These are phyloP conservation scores for Tyrannus savana DNA, from an alignment of 2,113 vertebrate genomes.

Conservation along the genomic window DNA sequence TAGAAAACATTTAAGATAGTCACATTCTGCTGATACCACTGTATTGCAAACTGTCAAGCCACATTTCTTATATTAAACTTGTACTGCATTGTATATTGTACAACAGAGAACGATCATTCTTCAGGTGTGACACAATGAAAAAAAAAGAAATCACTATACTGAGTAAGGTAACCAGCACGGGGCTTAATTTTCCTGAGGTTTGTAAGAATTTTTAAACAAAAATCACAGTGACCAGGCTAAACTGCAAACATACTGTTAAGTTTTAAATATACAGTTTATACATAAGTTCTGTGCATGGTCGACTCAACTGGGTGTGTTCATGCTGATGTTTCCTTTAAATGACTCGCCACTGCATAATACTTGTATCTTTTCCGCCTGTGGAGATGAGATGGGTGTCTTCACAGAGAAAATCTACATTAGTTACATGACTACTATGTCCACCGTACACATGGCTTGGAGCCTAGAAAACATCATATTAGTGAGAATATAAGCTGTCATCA, in stretches of 20 bases:
- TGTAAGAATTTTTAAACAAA: conserved; percentile 80
- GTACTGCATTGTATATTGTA: conserved; percentile 45
- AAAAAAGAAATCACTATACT: conserved; percentile 45
- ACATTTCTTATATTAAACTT: conserved; percentile 40
- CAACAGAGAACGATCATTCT: neutral
- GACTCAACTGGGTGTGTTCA: conserved; percentile 29
- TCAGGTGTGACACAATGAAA: conserved; percentile 37
- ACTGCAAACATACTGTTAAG: conserved; percentile 63
- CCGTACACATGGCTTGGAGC: conserved; percentile 91
- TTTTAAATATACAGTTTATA: conserved; percentile 61
- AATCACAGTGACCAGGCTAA: conserved; percentile 79
- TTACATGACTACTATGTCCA: conserved; percentile 97
- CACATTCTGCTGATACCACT: conserved; percentile 46
- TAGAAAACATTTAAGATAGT: conserved; percentile 64
- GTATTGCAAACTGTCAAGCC: conserved; percentile 65
- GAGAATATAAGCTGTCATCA: neutral
- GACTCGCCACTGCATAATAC: conserved; percentile 98
- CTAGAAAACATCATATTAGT: conserved; percentile 67
- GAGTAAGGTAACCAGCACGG: conserved; percentile 71
- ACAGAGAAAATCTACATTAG: conserved; percentile 92
- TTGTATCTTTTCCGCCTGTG: conserved; percentile 96
- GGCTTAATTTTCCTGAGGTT: conserved; percentile 90
- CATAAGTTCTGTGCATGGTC: conserved; percentile 14
- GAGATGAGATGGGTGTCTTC: conserved; percentile 95
- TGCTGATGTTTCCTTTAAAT: conserved; percentile 73